Evolutionary conservation across 2,888 invertebrate species (phyloP), one percentile per base, ranked within the genome.

Genomic region (Diploptera punctata): DNA sequence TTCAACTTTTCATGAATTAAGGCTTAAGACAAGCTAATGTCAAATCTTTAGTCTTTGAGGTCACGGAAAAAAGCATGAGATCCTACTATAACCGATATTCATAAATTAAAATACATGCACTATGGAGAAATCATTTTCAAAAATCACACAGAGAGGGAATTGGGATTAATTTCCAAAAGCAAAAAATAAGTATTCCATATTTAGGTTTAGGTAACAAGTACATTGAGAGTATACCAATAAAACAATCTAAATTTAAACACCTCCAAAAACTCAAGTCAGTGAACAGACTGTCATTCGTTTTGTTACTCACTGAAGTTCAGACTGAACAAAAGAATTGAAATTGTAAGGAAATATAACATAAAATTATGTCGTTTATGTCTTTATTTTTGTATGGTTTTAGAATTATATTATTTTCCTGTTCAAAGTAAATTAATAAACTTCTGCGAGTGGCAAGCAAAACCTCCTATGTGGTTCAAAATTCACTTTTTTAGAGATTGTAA

Each of bases 1-100:
- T 68, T 70, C 52, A 33, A 21, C 26, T 74, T 61, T 62, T 67
- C 24, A 67, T 38, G 29, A 71, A 71, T 52, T 68, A 68, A 61
- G 61, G n/a, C n/a, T n/a, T n/a, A n/a, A n/a, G n/a, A 68, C 21
- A 47, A 29, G 31, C 24, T 67, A 19, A 24, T 19, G 18, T 65
- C 65, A 38, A 43, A 38, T 10, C 43, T 65, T 33, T 38, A 33
- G 18, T 38, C 65, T 10, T 19, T 65, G 18, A 21, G 65, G 43
- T 18, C 65, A 5, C 38, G 65, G 43, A 16, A 19, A 10, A n/a
- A 31, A 38, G 31, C 24, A 9, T 33, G 65, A 38, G 65, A 65
- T 5, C 33, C 9, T 7, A 5, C 18, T 65, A 18, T 65, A 10
- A 65, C 43, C 4, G 38, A 65, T 21, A 65, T 65, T 19, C 29